Evolutionary conservation across 2,797 vertebrate species (phyloP), one percentile per base, ranked within the genome.

Genomic region (Takifugu ocellatus): DNA sequence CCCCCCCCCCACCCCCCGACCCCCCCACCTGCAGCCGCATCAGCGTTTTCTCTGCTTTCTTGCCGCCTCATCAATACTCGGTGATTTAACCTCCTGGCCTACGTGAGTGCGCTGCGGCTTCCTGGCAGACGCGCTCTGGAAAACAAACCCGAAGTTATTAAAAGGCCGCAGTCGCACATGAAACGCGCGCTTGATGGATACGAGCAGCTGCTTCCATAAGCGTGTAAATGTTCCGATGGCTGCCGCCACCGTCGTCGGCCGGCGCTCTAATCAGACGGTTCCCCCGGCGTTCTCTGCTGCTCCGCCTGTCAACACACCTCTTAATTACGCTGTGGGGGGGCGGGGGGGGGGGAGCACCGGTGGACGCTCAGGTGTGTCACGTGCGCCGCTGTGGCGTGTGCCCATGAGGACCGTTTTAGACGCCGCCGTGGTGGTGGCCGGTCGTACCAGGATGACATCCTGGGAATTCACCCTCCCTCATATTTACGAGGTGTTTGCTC

Each of bases 31-130:
- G 21, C 21, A 21, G 21, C 43, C 57, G 66, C 70, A 66, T 90
- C 88, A 86, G 88, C 86, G 6, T 72, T 84, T 90, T 78, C 68
- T 21, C 71, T 58, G 57, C 54, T 62, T 52, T 81, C 61, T 63
- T 69, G 74, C 73, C 56, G 21, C 71, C 63, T 79, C 81, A 79
- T 87, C 81, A 83, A 75, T 85, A 21, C 21, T 21, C 21, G 21
- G 21, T 21, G 21, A 21, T 21, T 21, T 21, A 21, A 72, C 64
- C 24, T 53, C 21, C 36, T 25, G 26, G 21, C 21, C 21, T 21
- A 21, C 21, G 21, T 21, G 21, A 21, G 21, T 21, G 21, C 21
- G 21, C 21, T 21, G 21, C 21, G 21, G 21, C 21, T 21, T 21
- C 21, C 21, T 21, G 21, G 21, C 21, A 21, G 21, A 21, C 21